Evolutionary conservation across 2,113 vertebrate species (phyloP), one percentile per base, ranked within the genome.

Genomic region (Paraplagusia blochii): DNA sequence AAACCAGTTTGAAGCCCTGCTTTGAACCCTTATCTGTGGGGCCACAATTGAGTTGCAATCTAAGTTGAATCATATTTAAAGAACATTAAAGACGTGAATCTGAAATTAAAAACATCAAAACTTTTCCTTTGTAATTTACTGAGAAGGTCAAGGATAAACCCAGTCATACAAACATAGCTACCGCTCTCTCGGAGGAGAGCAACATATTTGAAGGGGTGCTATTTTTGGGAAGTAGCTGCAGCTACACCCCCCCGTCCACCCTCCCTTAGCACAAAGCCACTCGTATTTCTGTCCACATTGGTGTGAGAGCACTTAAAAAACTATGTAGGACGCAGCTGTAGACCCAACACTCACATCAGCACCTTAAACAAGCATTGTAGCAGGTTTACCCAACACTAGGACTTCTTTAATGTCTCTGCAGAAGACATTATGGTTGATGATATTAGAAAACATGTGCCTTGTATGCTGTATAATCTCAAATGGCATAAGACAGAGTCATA

Each of bases 151-250:
- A 79, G 58, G 69, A 82, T 55, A 77, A 36, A 35, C 29, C 17
- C 3, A 29, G 22, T 29, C 47, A 71, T 40, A 38, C 53, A 33
- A 49, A 34, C 53, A 56, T 53, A 66, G 44, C 15, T 34, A 40
- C 58, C 53, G 79, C 55, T 59, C 56, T 77, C 53, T 44, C 38
- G 52, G 53, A 69, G 66, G 51, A 68, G 53, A 47, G 65, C 69
- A 49, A 69, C 51, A 63, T 53, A 66, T 77, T 84, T 72, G 57
- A 70, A 86, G 77, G 62, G 9, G 38, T 19, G 56, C 65, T 87
- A 87, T 87, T 78, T 87, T 81, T 86, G 83, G 76, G 53, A 53
- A 8, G 4, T 43, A 47, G 54, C 58, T 66, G 69, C 66, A 19
- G 48, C 58, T 15, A 49, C 58, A n/a, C n/a, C n/a, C n/a, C n/a